A percentile compares a stretch with the other conserved stretches of the same genome.
Evolutionary conservation across 2,113 vertebrate species (phyloP).

Genomic region (Zapornia atra): DNA sequence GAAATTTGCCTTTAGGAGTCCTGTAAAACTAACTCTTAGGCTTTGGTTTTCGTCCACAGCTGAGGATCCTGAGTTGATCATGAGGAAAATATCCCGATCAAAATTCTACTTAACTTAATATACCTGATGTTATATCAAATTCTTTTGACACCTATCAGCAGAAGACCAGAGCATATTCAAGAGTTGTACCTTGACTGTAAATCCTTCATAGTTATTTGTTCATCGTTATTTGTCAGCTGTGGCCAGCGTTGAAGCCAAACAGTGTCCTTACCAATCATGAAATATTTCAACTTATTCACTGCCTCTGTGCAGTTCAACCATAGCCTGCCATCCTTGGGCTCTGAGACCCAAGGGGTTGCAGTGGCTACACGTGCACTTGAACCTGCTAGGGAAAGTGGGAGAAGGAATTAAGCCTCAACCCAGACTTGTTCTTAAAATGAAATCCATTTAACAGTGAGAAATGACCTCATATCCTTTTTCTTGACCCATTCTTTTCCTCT

Average conservation of each 20-base stretch:
- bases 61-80: background rate
- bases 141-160: background rate
- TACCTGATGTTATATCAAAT: background rate
- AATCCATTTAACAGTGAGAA: conserved; percentile 2
- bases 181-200: background rate
- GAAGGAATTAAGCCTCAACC: background rate
- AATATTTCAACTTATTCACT: background rate
- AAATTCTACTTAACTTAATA: background rate
- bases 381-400: background rate
- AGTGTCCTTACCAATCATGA: background rate
- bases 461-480: background rate
- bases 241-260: background rate
- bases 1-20: background rate
- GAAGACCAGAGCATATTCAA: background rate
- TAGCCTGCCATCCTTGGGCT: background rate
- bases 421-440: background rate
- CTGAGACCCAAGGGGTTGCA: background rate
- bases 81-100: background rate
- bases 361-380: background rate
- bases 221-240: background rate
- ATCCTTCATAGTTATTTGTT: background rate
- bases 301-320: background rate
- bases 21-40: background rate
- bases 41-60: background rate
- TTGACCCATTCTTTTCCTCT: background rate